phyloP scores from a whole-genome alignment of 1,140 invertebrate species.

The Drepana arcuata region DNA sequence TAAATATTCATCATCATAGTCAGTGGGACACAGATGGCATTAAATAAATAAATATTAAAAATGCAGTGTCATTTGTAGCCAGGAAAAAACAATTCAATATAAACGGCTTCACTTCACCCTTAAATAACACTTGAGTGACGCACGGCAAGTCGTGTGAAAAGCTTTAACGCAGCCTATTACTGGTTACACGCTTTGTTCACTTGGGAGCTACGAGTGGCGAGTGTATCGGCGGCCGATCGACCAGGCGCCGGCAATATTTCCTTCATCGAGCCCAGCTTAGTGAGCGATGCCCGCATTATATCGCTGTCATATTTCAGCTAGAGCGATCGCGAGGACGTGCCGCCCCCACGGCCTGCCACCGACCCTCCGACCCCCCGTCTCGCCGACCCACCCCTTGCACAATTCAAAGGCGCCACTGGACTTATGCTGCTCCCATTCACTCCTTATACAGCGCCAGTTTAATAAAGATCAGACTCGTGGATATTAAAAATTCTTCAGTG shows the following conservation, averaged over 20 bases:
- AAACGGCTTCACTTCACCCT: no score
- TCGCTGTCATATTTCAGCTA: conserved; percentile 52
- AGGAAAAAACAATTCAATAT: no score
- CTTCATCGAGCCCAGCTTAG: conserved; percentile 54
- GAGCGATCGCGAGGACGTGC: conserved; percentile 49
- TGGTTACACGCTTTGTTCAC: no score
- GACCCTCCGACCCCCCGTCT: not conserved
- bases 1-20: no score
- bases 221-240: conserved; percentile 15
- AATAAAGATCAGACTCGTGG: conserved; percentile 9
- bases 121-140: no score
- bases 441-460: conserved; percentile 3
- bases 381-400: conserved; percentile 9
- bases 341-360: not conserved
- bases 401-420: conserved; percentile 7
- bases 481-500: conserved; percentile 15
- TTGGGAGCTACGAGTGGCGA: no score
- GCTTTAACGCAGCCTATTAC: no score
- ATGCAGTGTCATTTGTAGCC: no score
- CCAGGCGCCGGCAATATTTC: conserved; percentile 52
- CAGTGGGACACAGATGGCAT: no score
- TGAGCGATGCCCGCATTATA: conserved; percentile 48
- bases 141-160: no score
- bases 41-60: no score
- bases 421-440: not conserved